Evolutionary conservation across 2,888 invertebrate genomes (phyloP), one percentile per base, ranked within the genome.

Genomic region (Deilephila elpenor): DNA sequence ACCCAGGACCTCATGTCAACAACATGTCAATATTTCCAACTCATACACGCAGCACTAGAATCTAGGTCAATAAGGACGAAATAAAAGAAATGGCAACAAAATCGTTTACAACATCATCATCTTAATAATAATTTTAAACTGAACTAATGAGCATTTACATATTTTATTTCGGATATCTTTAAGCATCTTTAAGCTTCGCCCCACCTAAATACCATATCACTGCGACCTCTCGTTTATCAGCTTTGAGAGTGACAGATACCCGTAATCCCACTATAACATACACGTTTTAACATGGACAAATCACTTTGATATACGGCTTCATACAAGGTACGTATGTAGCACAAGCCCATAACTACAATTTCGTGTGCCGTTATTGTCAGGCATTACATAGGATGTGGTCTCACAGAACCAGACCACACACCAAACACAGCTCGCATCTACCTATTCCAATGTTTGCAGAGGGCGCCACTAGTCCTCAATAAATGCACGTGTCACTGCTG

Each of bases 361-460:
- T 67, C 67, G 67, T 67, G 67, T 67, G 67, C 67, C 67, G 67
- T 67, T 67, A 67, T 67, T 67, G 67, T 67, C 67, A 67, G 67
- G 44, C 67, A 67, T 67, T 67, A 67, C 67, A 67, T 67, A 67
- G 67, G 67, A 67, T 67, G 67, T 67, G 67, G 67, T 67, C 67
- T 67, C 67, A 67, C 67, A 67, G 44, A 67, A 67, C 44, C 51
- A 67, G 67, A 67, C 67, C 67, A 67, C 67, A 67, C 67, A 67
- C 67, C 67, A 67, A 67, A 67, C 51, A 67, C 44, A 44, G 67
- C 17, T 67, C 67, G 25, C 44, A 29, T 67, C 67, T 67, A 51
- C 59, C 71, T 74, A 53, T 71, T 71, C 56, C 56, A 1, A 7
- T 70, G 74, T 67, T 25, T 67, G 51, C 51, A 25, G 20, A 67